Evolutionary conservation across 2,113 vertebrate species (phyloP).

Genomic region (Thinocorus orbignyianus): DNA sequence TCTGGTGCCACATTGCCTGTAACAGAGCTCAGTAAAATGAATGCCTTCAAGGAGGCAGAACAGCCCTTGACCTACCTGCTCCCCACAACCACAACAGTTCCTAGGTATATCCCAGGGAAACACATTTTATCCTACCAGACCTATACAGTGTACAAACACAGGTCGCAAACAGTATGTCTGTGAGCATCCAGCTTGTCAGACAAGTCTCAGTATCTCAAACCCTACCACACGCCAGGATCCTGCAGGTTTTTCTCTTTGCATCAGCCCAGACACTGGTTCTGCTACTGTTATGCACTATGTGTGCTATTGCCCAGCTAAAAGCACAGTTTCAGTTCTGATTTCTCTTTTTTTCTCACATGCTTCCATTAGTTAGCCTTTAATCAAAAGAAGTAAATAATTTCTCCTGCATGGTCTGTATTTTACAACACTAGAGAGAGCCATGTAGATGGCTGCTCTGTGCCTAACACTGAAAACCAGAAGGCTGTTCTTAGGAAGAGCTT

Average conservation of each 20-base stretch:
- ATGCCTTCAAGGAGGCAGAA: not conserved
- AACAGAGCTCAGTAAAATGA: not conserved
- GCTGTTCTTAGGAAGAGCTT: not conserved
- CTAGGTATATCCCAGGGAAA: not conserved
- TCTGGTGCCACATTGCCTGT: not conserved
- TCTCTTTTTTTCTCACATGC: not conserved
- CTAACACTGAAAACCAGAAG: not conserved
- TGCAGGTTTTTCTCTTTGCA: not conserved
- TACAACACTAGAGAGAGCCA: not conserved
- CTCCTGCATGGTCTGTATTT: not conserved
- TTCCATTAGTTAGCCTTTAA: conserved; percentile 50
- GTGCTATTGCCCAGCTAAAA: not conserved
- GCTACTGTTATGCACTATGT: not conserved
- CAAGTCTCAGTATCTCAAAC: not conserved
- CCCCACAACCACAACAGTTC: not conserved
- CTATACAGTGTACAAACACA: not conserved
- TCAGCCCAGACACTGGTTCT: not conserved
- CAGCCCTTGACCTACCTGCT: not conserved
- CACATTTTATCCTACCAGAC: not conserved
- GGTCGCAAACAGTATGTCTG: not conserved
- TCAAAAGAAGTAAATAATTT: conserved; percentile 2
- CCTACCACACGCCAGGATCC: not conserved
- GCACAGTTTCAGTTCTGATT: conserved; percentile 12
- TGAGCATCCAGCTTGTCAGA: not conserved
- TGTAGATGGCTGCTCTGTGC: not conserved